These are phyloP conservation scores for Notolabrus celidotus DNA, from an alignment of 2,797 vertebrate genomes.

Conservation along the genomic window DNA sequence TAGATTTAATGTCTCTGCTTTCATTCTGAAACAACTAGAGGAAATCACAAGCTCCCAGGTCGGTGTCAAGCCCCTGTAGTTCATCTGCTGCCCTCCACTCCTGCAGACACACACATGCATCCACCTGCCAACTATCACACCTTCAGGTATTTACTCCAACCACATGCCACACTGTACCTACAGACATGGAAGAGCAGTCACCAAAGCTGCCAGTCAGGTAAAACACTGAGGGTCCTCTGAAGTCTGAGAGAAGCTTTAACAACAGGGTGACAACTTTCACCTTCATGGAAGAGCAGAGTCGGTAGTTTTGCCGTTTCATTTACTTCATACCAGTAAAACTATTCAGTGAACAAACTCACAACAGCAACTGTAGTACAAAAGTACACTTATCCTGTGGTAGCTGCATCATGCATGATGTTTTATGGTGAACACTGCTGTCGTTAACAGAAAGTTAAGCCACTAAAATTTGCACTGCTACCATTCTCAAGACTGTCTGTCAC, in stretches of 20 bases:
- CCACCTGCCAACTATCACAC: slow-evolving; percentile 29
- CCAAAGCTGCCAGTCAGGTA: not conserved
- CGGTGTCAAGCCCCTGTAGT: no score
- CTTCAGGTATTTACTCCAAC: slow-evolving; percentile 18
- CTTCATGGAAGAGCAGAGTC: not conserved
- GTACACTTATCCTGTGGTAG: no score
- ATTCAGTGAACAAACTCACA: no score
- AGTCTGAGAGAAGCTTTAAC: not conserved
- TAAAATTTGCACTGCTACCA: no score
- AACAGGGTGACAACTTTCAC: slow-evolving; percentile 7
- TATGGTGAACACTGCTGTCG: no score
- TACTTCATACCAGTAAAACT: no score
- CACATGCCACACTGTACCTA: not conserved
- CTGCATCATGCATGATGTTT: no score
- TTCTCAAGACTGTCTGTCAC: not conserved
- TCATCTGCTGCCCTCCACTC: not conserved
- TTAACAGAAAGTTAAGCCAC: not conserved
- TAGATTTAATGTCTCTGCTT: no score
- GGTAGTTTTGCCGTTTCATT: not conserved
- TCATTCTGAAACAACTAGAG: no score
- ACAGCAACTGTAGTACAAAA: no score
- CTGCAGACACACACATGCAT: slow-evolving; percentile 4
- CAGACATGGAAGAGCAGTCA: slow-evolving; percentile 4
- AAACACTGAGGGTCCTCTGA: not conserved
- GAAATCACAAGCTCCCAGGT: no score